phyloP scores from a whole-genome alignment of 2,113 vertebrate species.

The Cyprinodon brontotheroides region DNA sequence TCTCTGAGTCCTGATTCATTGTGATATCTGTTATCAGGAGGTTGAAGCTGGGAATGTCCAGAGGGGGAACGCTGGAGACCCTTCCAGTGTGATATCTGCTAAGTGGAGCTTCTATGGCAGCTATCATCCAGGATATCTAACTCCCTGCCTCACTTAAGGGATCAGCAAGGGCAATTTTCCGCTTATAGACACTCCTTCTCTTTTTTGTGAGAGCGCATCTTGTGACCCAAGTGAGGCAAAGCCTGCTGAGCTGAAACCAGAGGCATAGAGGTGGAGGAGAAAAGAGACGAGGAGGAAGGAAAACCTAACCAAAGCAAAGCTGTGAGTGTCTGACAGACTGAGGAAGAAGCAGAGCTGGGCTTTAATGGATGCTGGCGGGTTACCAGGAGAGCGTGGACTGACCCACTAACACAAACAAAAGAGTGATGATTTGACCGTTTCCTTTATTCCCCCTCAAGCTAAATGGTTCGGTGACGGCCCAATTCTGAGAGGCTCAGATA shows the following conservation, averaged over 20 bases:
- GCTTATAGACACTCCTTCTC: conserved; percentile 45
- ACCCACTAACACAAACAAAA: conserved; percentile 49
- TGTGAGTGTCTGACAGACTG: conserved; percentile 21
- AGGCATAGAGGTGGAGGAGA: not conserved
- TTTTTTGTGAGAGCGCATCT: conserved; percentile 29
- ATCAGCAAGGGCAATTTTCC: conserved; percentile 67
- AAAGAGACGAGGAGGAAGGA: not conserved
- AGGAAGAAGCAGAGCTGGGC: conserved; percentile 25
- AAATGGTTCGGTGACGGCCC: not conserved
- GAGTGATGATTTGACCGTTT: conserved; percentile 30
- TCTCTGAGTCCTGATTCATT: conserved; percentile 31
- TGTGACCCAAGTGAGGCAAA: conserved; percentile 25
- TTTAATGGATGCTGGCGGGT: conserved; percentile 52
- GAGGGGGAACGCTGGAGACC: conserved; percentile 35
- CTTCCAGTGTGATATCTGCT: conserved; percentile 35
- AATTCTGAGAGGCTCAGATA: conserved; percentile 36
- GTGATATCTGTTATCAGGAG: conserved; percentile 25
- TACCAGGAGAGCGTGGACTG: conserved; percentile 27
- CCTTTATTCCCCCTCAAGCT: conserved; percentile 11
- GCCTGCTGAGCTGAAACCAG: conserved; percentile 3
- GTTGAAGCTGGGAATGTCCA: conserved; percentile 21
- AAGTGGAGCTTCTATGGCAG: conserved; percentile 49
- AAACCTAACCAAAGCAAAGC: not conserved
- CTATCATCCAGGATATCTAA: conserved; percentile 60
- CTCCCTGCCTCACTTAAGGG: conserved; percentile 62